Evolutionary conservation across 2,113 vertebrate genomes (phyloP), one percentile per base, ranked within the genome.

Genomic region (Salvelinus namaycush): DNA sequence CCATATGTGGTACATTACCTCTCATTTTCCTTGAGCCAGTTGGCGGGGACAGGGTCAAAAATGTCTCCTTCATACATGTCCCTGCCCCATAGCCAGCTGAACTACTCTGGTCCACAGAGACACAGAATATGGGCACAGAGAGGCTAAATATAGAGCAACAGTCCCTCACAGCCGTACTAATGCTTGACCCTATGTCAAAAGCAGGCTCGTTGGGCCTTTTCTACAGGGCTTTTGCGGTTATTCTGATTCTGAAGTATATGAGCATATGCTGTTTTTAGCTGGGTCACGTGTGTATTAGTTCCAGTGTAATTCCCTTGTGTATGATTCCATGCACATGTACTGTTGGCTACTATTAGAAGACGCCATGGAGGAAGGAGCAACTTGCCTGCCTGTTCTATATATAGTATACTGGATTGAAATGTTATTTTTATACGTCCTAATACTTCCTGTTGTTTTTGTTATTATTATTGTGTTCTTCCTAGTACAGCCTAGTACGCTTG

Each of bases 141-240:
- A 70, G 64, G 67, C 80, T 91, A 90, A 89, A 91, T 83, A 81
- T 88, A 88, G 83, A 81, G 24, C 64, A 48, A 74, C 72, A 81
- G 79, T 86, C 73, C 72, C 60, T 86, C 82, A 73, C 75, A 65
- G 78, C 68, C 66, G 60, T 73, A 83, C 77, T 79, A 80, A 86
- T 7, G 24, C 73, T 84, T 91, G 88, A 89, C 87, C 86, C 70
- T 31, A 26, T 78, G 86, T 81, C 75, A 80, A 27, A 69, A 84
- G 76, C 65, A 73, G 77, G 83, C 62, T 68, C 72, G 29, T 65
- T 29, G 24, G 60, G 34, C 44, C 73, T 81, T 75, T 81, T 79
- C 49, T 73, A 76, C 34, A 27, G 76, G 67, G 76, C 49, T 76
- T 70, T 76, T 48, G 48, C 70, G 20, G 65, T 73, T 49, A 68